Evolutionary conservation across 1,140 invertebrate genomes (phyloP).

Genomic region (Meteorus sp.): DNA sequence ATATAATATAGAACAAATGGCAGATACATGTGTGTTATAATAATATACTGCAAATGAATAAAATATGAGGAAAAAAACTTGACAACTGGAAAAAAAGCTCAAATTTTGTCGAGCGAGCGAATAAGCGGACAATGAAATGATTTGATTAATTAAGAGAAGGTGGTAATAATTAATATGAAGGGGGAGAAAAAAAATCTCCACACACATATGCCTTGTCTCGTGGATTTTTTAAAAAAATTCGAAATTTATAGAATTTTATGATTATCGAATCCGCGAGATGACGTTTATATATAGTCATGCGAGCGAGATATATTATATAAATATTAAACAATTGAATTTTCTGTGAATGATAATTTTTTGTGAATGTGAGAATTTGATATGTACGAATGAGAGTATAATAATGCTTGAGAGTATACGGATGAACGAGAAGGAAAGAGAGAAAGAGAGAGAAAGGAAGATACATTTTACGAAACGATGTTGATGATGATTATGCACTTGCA

Average conservation of each 20-base stretch:
- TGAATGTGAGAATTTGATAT: neutral
- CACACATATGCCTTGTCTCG: conserved; percentile 47
- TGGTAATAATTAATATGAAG: conserved; percentile 17
- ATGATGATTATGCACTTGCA: no score
- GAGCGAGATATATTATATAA: neutral
- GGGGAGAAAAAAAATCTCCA: conserved; percentile 32
- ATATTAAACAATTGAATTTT: neutral
- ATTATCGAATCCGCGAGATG: conserved; percentile 54
- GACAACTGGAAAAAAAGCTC: no score
- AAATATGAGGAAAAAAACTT: conserved; percentile 7
- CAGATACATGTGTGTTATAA: no score
- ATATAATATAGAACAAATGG: neutral
- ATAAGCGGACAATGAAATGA: conserved; percentile 38
- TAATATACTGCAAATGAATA: no score
- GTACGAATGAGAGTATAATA: no score
- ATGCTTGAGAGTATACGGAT: no score
- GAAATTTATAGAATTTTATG: conserved; percentile 29
- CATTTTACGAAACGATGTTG: no score
- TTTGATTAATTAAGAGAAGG: conserved; percentile 25
- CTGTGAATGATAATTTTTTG: neutral
- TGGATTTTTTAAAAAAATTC: conserved; percentile 47
- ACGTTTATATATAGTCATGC: conserved; percentile 37
- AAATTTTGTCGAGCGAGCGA: conserved; percentile 53
- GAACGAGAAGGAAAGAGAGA: no score
- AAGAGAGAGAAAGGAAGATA: no score